Evolutionary conservation across 2,113 vertebrate genomes (phyloP).

Genomic region (Engraulis encrasicolus): DNA sequence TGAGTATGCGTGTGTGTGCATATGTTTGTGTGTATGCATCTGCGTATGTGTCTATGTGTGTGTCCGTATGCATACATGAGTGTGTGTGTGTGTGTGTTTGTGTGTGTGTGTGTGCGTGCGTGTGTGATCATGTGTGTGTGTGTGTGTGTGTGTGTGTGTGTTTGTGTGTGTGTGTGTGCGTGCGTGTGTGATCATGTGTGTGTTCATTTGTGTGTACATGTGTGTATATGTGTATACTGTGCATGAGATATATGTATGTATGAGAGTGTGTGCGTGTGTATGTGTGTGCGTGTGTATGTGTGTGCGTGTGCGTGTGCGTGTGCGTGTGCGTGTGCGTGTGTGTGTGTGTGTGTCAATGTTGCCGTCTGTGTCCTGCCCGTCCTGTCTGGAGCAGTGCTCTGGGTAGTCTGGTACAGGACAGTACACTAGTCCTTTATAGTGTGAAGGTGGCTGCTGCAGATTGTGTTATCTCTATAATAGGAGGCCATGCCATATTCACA

Average conservation of each 20-base stretch:
- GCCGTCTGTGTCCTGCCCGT: not conserved
- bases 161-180: not conserved
- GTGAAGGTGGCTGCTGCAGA: not conserved
- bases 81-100: not conserved
- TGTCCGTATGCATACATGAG: too few relatives aligned
- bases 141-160: not conserved
- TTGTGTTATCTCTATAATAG: not conserved
- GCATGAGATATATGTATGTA: too few relatives aligned
- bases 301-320: not conserved
- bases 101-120: not conserved
- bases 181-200: too few relatives aligned
- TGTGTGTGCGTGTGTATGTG: too few relatives aligned
- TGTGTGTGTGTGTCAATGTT: not conserved
- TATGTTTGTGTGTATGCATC: not conserved
- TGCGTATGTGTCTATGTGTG: not conserved
- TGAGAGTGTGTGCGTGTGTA: not conserved
- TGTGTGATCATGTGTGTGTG: not conserved
- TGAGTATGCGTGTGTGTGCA: slow-evolving; percentile 23
- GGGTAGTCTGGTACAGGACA: not conserved
- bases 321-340: not conserved
- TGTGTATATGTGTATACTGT: too few relatives aligned
- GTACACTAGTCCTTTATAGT: not conserved
- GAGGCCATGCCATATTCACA: not conserved
- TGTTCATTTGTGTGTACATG: too few relatives aligned
- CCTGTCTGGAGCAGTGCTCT: not conserved